Percentiles rank a stretch among this genome's conserved stretches.
These are phyloP conservation scores for Diadumene lineata DNA, from an alignment of 92 coral and sea anemone genomes.

Conservation along the genomic window DNA sequence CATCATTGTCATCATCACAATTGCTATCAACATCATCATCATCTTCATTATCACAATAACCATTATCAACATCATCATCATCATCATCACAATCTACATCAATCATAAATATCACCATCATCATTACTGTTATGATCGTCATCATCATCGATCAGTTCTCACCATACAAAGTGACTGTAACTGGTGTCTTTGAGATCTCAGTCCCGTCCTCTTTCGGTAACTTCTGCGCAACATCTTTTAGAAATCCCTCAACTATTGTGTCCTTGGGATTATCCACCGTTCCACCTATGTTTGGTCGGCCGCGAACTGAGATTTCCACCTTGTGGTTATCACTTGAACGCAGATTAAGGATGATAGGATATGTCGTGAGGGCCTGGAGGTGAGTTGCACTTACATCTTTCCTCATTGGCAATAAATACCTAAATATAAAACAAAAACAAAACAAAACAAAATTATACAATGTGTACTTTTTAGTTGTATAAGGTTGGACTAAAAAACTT, in stretches of 20 bases:
- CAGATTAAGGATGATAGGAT: constrained; percentile 71
- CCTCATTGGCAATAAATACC: constrained; percentile 82
- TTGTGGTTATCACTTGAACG: constrained; percentile 31
- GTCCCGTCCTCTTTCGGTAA: constrained; percentile 73
- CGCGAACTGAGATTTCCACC: constrained; percentile 40
- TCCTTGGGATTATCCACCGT: constrained; percentile 55
- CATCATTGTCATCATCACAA: too few relatives aligned
- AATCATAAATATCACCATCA: not conserved
- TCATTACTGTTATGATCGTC: too few relatives aligned
- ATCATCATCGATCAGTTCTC: not conserved
- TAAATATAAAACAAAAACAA: too few relatives aligned
- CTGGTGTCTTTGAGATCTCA: constrained; percentile 66
- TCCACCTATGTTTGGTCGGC: constrained; percentile 21
- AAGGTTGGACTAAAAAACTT: too few relatives aligned
- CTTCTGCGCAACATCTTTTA: constrained; percentile 32
- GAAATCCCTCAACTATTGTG: constrained; percentile 42
- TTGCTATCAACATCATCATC: too few relatives aligned
- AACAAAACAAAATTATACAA: too few relatives aligned
- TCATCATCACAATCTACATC: not conserved
- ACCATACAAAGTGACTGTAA: constrained; percentile 70
- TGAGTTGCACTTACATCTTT: constrained; percentile 68
- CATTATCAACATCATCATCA: too few relatives aligned
- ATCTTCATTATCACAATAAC: too few relatives aligned
- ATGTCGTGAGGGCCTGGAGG: constrained; percentile 77
- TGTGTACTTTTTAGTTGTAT: too few relatives aligned